A percentile compares a stretch with the other conserved stretches of the same genome.
Conservation (phyloP, 2,888 invertebrate genomes). For the Eristalis intricaria region DNA sequence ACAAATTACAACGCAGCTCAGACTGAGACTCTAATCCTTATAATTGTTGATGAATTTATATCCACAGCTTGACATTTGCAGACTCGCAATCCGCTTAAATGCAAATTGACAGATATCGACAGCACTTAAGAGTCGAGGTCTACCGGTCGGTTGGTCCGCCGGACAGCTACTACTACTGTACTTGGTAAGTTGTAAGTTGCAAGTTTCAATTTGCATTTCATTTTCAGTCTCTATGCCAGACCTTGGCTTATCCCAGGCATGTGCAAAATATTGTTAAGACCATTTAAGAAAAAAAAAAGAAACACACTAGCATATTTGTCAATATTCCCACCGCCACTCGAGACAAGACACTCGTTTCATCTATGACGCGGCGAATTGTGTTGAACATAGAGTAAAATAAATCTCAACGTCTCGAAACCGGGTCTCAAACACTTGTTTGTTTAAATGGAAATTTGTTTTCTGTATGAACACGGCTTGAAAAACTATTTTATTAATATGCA, state of each 20-base stretch:
- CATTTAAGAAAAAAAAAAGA: conserved; percentile 4
- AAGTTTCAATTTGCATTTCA: conserved; percentile 38
- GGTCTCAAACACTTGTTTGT: conserved; percentile 49
- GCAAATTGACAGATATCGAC: conserved; percentile 50
- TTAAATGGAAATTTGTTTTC: conserved; percentile 63
- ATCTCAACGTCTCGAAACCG: conserved; percentile 6
- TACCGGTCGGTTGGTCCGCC: conserved; percentile 10
- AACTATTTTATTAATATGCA: conserved; percentile 48
- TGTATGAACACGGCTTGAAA: conserved; percentile 9
- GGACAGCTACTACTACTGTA: not conserved
- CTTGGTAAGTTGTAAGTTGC: not conserved
- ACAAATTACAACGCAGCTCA: not conserved
- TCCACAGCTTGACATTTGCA: conserved; percentile 8
- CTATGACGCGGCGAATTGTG: conserved; percentile 16
- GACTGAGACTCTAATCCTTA: conserved; percentile 5
- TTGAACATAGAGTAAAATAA: conserved; percentile 33
- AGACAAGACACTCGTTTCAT: conserved; percentile 25
- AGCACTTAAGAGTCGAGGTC: conserved; percentile 42
- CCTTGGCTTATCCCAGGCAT: conserved; percentile 24
- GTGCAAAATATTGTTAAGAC: conserved; percentile 26
- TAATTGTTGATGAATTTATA: conserved; percentile 3
- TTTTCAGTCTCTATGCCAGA: conserved; percentile 5
- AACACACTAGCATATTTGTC: conserved; percentile 46
- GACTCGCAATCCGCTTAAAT: conserved; percentile 34
- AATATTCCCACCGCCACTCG: conserved; percentile 15